phyloP scores from a whole-genome alignment of 2,888 invertebrate genomes.

The Aspidiotus rigidus region DNA sequence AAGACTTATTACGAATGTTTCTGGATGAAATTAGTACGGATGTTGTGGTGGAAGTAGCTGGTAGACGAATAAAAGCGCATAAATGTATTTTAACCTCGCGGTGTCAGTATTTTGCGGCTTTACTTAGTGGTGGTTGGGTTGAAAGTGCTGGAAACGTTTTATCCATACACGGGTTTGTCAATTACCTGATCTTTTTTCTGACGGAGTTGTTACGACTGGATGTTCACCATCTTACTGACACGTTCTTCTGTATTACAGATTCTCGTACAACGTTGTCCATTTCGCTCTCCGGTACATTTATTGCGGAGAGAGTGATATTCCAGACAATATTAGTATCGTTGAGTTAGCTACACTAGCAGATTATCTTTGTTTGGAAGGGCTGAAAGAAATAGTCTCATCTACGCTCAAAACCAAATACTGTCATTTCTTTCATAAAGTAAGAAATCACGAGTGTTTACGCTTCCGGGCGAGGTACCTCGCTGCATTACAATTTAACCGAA shows the following conservation, averaged over 20 bases:
- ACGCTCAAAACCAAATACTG: constrained; percentile 81
- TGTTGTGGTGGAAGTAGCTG: constrained; percentile 73
- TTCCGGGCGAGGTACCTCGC: too few relatives aligned
- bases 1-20: constrained; percentile 83
- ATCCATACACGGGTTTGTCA: constrained; percentile 63
- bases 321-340: constrained; percentile 73
- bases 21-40: constrained; percentile 83
- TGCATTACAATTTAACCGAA: background rate
- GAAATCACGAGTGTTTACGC: background rate
- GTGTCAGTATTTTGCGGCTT: constrained; percentile 86
- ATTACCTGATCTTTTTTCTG: background rate
- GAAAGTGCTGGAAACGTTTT: constrained; percentile 73
- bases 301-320: constrained; percentile 81
- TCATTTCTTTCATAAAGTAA: constrained; percentile 84
- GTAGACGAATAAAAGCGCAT: constrained; percentile 74
- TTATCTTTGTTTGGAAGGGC: constrained; percentile 78
- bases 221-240: background rate
- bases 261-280: constrained; percentile 74
- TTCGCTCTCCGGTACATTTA: constrained; percentile 90
- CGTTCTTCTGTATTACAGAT: constrained; percentile 47
- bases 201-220: background rate
- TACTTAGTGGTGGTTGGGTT: constrained; percentile 76
- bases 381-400: constrained; percentile 84
- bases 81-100: constrained; percentile 85
- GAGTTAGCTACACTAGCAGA: constrained; percentile 82